A percentile compares a stretch with the other conserved stretches of the same genome.
phyloP scores from a whole-genome alignment of 2,888 invertebrate species.

The Dinocampus coccinellae region DNA sequence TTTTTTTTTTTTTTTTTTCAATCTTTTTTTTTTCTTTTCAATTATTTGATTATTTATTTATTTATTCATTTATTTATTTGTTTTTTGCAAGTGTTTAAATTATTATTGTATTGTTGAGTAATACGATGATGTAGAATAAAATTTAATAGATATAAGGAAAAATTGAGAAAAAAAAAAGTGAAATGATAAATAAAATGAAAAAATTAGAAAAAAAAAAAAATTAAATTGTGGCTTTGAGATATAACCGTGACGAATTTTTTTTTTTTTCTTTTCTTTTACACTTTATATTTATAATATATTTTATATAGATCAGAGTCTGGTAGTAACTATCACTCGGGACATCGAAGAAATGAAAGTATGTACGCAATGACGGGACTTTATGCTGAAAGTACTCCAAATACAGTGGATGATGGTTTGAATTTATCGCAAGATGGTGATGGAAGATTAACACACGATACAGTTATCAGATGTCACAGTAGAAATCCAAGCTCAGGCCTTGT shows the following conservation, averaged over 20 bases:
- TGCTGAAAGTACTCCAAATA: slow-evolving; percentile 77
- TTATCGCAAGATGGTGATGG: slow-evolving; percentile 61
- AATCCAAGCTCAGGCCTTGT: slow-evolving; percentile 83
- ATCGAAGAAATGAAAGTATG: slow-evolving; percentile 88
- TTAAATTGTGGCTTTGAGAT: background rate
- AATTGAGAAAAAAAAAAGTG: background rate
- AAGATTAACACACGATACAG: slow-evolving; percentile 67
- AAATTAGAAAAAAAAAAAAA: background rate
- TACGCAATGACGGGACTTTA: slow-evolving; percentile 90
- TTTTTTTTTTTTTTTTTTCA: too few relatives aligned
- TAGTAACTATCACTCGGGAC: slow-evolving; percentile 65
- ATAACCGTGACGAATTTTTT: background rate
- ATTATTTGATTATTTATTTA: too few relatives aligned
- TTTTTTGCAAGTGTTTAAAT: too few relatives aligned
- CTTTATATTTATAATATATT: background rate
- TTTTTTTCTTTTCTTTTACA: background rate
- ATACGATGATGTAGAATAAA: background rate
- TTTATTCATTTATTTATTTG: too few relatives aligned
- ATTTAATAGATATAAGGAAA: background rate
- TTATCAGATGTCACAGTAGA: slow-evolving; percentile 84
- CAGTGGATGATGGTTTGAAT: slow-evolving; percentile 70
- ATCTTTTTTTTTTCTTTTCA: too few relatives aligned
- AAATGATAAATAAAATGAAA: too few relatives aligned
- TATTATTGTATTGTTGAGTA: background rate
- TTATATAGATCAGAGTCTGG: slow-evolving; percentile 63